These are phyloP conservation scores for Xestia xanthographa DNA, from an alignment of 2,888 invertebrate genomes.

Conservation along the genomic window DNA sequence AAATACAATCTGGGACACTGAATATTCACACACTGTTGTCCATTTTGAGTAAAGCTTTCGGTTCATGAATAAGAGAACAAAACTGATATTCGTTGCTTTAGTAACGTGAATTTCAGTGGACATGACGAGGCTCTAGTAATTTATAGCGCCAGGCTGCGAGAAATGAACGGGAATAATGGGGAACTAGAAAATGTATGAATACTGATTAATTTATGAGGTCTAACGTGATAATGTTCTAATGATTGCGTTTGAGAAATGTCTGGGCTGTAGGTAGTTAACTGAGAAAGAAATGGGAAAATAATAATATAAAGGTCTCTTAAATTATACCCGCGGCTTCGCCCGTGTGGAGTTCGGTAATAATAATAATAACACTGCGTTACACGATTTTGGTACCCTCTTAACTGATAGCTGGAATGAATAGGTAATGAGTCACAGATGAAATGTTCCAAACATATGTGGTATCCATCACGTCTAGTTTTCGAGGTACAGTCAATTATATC, in stretches of 20 bases:
- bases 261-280: slow-evolving; percentile 5
- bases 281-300: slow-evolving; percentile 18
- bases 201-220: slow-evolving; percentile 54
- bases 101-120: slow-evolving; percentile 51
- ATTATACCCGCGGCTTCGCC: neutral
- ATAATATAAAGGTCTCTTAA: neutral
- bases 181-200: slow-evolving; percentile 55
- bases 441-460: too few species aligned
- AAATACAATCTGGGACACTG: slow-evolving; percentile 21
- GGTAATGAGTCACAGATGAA: too few species aligned
- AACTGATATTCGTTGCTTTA: slow-evolving; percentile 32
- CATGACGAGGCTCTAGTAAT: slow-evolving; percentile 52
- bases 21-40: slow-evolving; percentile 20
- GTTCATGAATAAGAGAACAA: slow-evolving; percentile 42
- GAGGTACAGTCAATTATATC: too few species aligned
- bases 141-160: slow-evolving; percentile 43
- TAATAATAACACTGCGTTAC: too few species aligned
- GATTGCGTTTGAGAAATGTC: slow-evolving; percentile 46
- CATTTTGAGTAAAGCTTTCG: slow-evolving; percentile 23
- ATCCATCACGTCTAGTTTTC: too few species aligned
- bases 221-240: slow-evolving; percentile 43
- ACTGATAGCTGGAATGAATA: too few species aligned
- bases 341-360: too few species aligned
- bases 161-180: slow-evolving; percentile 55
- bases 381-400: too few species aligned